Conservation (phyloP, 2,113 vertebrate species). For the Tragelaphus scriptus region DNA sequence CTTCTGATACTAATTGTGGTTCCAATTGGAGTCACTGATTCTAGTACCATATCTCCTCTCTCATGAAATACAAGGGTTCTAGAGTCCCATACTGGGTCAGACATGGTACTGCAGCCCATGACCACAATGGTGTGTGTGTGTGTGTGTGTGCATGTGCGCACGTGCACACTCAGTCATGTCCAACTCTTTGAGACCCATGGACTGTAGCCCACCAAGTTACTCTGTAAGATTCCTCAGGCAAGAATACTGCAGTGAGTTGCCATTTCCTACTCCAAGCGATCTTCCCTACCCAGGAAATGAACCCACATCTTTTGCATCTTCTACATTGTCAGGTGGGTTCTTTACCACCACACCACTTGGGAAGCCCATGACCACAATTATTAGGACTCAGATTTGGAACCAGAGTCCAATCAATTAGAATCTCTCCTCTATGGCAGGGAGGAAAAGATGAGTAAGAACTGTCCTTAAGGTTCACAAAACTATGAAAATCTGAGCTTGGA, state of each 20-base stretch:
- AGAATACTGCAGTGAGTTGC: not conserved
- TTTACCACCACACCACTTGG: not conserved
- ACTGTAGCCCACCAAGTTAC: not conserved
- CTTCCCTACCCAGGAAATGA: not conserved
- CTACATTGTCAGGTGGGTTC: not conserved
- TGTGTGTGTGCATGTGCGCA: not conserved
- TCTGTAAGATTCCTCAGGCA: not conserved
- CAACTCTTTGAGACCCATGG: not conserved
- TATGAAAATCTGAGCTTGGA: not conserved
- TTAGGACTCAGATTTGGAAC: not conserved
- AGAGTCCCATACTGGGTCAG: not conserved
- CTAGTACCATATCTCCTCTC: not conserved
- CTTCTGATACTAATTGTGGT: not conserved
- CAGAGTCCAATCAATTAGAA: not conserved
- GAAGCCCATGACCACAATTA: not conserved
- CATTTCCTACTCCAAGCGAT: not conserved
- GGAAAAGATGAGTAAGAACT: not conserved
- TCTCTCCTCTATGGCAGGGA: not conserved
- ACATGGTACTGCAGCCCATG: not conserved
- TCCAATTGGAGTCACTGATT: not conserved
- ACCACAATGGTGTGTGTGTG: not conserved
- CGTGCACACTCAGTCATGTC: not conserved
- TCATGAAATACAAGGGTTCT: not conserved
- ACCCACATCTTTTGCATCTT: not conserved
- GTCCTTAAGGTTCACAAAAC: not conserved